Percentiles rank a stretch among this genome's conserved stretches.
Evolutionary conservation across 2,888 invertebrate genomes (phyloP).

Genomic region (Agrotis puta): DNA sequence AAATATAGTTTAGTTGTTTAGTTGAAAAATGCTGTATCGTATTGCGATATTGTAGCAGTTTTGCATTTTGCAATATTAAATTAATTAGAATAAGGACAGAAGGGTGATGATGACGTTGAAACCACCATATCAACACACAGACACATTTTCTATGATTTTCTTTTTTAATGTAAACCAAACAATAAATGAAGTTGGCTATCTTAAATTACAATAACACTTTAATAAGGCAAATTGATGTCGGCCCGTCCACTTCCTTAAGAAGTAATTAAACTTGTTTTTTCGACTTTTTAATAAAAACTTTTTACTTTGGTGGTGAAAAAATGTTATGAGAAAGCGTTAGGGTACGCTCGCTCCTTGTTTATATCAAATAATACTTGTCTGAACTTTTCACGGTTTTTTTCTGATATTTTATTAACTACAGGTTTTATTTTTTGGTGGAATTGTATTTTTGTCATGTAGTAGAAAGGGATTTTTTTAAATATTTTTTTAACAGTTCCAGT

Average conservation of each 20-base stretch:
- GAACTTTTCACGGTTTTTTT: slow-evolving; percentile 42
- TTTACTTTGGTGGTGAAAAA: slow-evolving; percentile 76
- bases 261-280: slow-evolving; percentile 87
- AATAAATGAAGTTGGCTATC: slow-evolving; percentile 62
- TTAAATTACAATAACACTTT: slow-evolving; percentile 79
- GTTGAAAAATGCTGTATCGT: too few species aligned
- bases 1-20: too few species aligned
- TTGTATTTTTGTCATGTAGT: not conserved
- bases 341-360: slow-evolving; percentile 48
- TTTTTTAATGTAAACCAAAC: slow-evolving; percentile 9
- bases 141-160: not conserved
- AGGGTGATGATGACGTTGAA: too few species aligned
- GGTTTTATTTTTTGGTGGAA: not conserved
- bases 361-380: slow-evolving; percentile 63
- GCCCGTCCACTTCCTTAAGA: slow-evolving; percentile 68
- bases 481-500: not conserved
- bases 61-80: too few species aligned
- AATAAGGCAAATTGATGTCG: slow-evolving; percentile 81
- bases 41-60: too few species aligned
- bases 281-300: slow-evolving; percentile 86
- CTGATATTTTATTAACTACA: slow-evolving; percentile 7
- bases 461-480: not conserved
- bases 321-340: slow-evolving; percentile 58
- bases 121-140: not conserved
- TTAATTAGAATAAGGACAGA: too few species aligned